Conservation (phyloP, 2,113 vertebrate species). For the Pimephales promelas region DNA sequence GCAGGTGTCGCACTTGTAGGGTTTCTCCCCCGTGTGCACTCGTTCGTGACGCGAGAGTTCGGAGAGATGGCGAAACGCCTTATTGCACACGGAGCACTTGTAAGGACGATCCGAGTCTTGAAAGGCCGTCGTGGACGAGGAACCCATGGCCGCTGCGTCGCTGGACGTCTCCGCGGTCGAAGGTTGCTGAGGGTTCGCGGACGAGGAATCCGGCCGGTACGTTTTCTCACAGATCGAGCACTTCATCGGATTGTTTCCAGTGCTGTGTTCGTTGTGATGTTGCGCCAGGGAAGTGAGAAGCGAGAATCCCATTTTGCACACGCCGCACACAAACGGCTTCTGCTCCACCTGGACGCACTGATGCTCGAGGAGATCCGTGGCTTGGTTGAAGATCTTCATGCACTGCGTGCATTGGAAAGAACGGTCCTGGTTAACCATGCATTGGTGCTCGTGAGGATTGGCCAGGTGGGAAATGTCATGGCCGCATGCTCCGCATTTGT, state of each 20-base stretch:
- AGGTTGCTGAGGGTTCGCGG: slow-evolving; percentile 77
- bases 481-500: slow-evolving; percentile 90
- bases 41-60: slow-evolving; percentile 93
- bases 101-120: slow-evolving; percentile 84
- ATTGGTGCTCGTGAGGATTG: slow-evolving; percentile 94
- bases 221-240: slow-evolving; percentile 98
- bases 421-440: slow-evolving; percentile 88
- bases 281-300: slow-evolving; percentile 91
- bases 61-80: slow-evolving; percentile 92
- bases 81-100: slow-evolving; percentile 94
- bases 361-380: slow-evolving; percentile 93
- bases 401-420: slow-evolving; percentile 98
- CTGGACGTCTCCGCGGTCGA: slow-evolving; percentile 73
- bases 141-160: slow-evolving; percentile 70
- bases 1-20: slow-evolving; percentile 92
- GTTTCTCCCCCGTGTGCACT: slow-evolving; percentile 94
- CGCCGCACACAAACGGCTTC: slow-evolving; percentile 94
- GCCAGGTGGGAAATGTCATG: slow-evolving; percentile 90
- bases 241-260: slow-evolving; percentile 85
- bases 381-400: slow-evolving; percentile 97
- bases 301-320: slow-evolving; percentile 98
- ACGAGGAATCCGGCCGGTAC: slow-evolving; percentile 81
- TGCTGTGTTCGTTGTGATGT: slow-evolving; percentile 89
- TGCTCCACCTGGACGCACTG: slow-evolving; percentile 96
- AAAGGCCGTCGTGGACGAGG: slow-evolving; percentile 70